These are phyloP conservation scores for Lophura swinhoii DNA, from an alignment of 2,797 vertebrate genomes.

Conservation along the genomic window DNA sequence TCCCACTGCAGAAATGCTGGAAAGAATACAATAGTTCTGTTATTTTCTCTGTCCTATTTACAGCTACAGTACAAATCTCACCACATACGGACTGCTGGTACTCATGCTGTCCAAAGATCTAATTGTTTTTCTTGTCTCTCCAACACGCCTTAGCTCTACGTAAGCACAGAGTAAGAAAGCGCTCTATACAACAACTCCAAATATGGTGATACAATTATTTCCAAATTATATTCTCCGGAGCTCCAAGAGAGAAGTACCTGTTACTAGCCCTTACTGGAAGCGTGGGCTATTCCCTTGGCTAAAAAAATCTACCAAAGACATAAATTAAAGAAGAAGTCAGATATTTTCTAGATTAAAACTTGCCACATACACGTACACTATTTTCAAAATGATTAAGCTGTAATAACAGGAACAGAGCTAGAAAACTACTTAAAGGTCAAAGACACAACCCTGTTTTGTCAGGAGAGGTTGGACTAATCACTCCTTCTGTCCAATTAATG, in stretches of 20 bases:
- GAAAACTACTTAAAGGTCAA: not conserved
- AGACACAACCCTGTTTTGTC: not conserved
- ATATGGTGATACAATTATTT: not conserved
- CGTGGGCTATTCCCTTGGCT: not conserved
- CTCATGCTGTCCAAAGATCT: not conserved
- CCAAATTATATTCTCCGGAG: not conserved
- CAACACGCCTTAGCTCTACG: not conserved
- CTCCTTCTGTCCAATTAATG: not conserved
- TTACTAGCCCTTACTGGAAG: not conserved
- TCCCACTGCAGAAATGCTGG: not conserved
- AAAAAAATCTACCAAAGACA: not conserved
- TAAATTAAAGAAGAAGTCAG: not conserved
- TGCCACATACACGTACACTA: not conserved
- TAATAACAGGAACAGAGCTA: not conserved
- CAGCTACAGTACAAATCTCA: not conserved
- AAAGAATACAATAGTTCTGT: not conserved
- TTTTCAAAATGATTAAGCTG: slow-evolving; percentile 9
- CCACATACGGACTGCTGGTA: not conserved
- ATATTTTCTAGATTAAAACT: not conserved
- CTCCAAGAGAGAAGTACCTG: not conserved
- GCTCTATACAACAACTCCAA: not conserved
- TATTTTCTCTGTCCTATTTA: not conserved
- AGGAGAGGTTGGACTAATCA: not conserved
- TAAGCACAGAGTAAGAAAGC: not conserved
- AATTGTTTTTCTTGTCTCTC: not conserved